Conservation (phyloP, 2,888 invertebrate species). For the Platycheirus albimanus region DNA sequence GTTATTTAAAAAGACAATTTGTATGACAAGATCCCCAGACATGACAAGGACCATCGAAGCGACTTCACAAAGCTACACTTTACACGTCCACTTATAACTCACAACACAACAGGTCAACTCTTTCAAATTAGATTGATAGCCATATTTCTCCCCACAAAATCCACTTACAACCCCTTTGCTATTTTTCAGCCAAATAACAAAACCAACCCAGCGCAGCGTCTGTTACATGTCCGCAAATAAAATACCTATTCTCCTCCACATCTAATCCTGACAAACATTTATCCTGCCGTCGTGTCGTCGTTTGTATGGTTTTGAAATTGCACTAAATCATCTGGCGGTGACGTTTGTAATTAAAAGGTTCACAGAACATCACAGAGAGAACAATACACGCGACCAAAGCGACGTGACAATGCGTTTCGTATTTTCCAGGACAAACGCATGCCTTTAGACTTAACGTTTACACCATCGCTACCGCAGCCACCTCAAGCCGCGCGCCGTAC, state of each 20-base stretch:
- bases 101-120: slow-evolving; percentile 23
- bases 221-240: slow-evolving; percentile 38
- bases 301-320: slow-evolving; percentile 57
- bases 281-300: slow-evolving; percentile 7
- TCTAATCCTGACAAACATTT: slow-evolving; percentile 25
- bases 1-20: no score
- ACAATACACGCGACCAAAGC: slow-evolving; percentile 49
- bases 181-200: slow-evolving; percentile 37
- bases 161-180: slow-evolving; percentile 35
- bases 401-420: slow-evolving; percentile 48
- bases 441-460: neutral
- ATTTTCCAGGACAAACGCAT: neutral
- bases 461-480: neutral
- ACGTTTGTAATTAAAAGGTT: slow-evolving; percentile 73
- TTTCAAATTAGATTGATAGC: slow-evolving; percentile 44
- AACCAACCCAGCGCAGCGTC: slow-evolving; percentile 4
- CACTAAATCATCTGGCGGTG: slow-evolving; percentile 71
- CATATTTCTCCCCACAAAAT: slow-evolving; percentile 35
- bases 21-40: no score
- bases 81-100: neutral
- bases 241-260: slow-evolving; percentile 22
- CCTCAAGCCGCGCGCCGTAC: no score
- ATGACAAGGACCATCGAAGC: neutral
- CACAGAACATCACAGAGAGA: slow-evolving; percentile 40
- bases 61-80: no score